Conservation (phyloP, 2,888 invertebrate genomes). For the Patella pellucida region DNA sequence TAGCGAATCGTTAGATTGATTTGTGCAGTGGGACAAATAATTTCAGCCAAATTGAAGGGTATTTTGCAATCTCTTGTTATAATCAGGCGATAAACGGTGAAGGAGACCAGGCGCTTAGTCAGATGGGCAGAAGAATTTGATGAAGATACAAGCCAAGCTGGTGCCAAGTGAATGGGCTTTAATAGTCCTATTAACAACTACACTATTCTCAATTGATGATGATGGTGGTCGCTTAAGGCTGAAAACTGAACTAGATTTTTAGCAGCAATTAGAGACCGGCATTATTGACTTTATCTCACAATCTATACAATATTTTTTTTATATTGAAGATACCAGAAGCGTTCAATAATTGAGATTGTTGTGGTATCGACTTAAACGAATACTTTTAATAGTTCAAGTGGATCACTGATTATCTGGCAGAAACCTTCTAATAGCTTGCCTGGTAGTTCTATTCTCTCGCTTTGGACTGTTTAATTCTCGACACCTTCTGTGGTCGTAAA, state of each 20-base stretch:
- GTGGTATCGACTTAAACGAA: too few species aligned
- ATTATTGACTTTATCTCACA: not conserved
- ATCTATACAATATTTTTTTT: not conserved
- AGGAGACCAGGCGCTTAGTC: not conserved
- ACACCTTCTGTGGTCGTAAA: too few species aligned
- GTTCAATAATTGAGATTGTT: too few species aligned
- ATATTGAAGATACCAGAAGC: too few species aligned
- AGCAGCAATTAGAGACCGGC: not conserved
- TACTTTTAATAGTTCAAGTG: too few species aligned
- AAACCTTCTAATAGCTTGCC: too few species aligned
- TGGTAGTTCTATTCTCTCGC: too few species aligned
- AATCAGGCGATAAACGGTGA: not conserved
- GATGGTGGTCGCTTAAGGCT: not conserved
- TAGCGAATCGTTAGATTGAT: constrained; percentile 29
- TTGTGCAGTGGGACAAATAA: constrained; percentile 29
- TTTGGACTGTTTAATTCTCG: too few species aligned
- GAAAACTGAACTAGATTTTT: not conserved
- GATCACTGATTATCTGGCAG: too few species aligned
- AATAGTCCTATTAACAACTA: constrained; percentile 9
- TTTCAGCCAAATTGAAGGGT: constrained; percentile 29
- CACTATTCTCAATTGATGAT: not conserved
- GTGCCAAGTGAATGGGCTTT: constrained; percentile 5
- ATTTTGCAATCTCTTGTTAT: not conserved
- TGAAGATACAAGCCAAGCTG: not conserved
- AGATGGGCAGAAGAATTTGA: not conserved